Conservation (phyloP, 2,113 vertebrate species). For the Sarotherodon lohbergeri region DNA sequence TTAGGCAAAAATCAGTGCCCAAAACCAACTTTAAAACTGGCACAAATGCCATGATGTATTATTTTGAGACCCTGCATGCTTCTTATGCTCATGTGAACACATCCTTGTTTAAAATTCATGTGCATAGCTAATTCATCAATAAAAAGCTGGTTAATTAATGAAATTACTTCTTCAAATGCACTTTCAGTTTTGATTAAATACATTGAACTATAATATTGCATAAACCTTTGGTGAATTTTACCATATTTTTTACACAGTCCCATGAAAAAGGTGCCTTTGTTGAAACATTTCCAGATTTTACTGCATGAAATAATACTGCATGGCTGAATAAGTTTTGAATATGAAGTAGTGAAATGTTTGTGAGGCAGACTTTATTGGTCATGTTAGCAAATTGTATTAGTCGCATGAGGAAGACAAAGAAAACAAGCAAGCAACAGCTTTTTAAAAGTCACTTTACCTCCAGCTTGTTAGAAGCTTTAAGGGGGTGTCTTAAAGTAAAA, state of each 20-base stretch:
- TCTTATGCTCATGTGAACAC: neutral
- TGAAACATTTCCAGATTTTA: neutral
- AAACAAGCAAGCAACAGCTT: neutral
- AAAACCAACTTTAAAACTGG: neutral
- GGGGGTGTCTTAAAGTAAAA: neutral
- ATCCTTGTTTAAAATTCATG: fast-evolving
- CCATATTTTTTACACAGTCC: neutral
- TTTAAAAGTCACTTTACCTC: neutral
- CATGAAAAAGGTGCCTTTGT: neutral
- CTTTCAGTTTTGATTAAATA: neutral
- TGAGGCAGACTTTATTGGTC: neutral
- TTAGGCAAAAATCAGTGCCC: neutral
- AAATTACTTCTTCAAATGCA: neutral
- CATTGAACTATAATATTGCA: neutral
- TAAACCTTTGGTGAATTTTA: fast-evolving
- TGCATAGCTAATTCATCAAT: neutral
- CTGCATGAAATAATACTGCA: neutral
- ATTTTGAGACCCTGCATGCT: neutral
- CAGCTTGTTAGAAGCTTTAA: neutral
- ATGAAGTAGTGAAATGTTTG: neutral
- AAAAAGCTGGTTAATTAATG: neutral
- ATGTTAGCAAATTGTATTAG: neutral
- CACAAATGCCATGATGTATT: neutral
- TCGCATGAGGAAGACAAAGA: neutral
- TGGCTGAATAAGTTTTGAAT: neutral